These are phyloP conservation scores for Noctua fimbriata DNA, from an alignment of 2,888 invertebrate species.

Conservation along the genomic window DNA sequence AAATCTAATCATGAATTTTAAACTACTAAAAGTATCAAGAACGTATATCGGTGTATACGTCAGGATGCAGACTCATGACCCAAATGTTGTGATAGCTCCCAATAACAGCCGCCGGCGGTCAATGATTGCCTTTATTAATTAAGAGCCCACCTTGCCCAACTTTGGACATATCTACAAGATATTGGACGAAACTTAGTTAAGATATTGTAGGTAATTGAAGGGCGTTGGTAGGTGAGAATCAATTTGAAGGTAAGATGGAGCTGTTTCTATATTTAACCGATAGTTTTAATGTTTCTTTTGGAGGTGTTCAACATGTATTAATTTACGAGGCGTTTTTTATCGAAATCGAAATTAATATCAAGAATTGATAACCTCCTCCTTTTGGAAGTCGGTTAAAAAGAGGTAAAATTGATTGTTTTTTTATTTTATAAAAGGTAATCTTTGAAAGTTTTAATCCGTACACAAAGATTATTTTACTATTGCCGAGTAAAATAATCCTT, in stretches of 20 bases:
- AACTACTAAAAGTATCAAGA: conserved; percentile 70
- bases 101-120: conserved; percentile 88
- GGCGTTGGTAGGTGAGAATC: conserved; percentile 2
- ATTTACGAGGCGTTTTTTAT: no score
- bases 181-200: conserved; percentile 47
- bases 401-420: no score
- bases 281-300: no score
- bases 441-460: no score
- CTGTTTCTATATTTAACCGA: not conserved
- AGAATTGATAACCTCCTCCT: no score
- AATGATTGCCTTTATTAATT: conserved; percentile 85
- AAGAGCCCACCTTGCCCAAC: conserved; percentile 71
- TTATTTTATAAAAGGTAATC: no score
- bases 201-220: conserved; percentile 38
- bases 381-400: no score
- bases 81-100: conserved; percentile 87
- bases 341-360: no score
- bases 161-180: conserved; percentile 46
- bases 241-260: not conserved
- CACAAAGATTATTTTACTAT: no score
- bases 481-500: no score
- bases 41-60: conserved; percentile 53
- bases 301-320: no score
- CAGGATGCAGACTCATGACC: conserved; percentile 85
- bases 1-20: no score